Base-by-base conservation (phyloP, 2,888 invertebrate species). In the Blera fallax region DNA sequence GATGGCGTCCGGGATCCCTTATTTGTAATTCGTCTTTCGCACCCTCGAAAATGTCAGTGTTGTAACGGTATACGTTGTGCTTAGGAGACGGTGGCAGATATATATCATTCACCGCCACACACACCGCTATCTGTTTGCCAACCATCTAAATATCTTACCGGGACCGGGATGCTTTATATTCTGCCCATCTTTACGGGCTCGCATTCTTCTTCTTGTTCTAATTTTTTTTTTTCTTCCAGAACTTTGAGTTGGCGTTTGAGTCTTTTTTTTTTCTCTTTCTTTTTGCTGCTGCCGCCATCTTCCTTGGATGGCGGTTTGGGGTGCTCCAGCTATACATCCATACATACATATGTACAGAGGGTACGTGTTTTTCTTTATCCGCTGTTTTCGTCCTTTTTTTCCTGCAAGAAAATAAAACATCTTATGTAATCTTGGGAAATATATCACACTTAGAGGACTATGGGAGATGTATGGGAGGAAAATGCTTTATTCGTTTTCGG, bases 401-500 rank as follows among this genome's bases (percentile, higher is more conserved):
- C 62, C 60, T 56, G 73, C 62, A 85, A 76, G 80, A 85, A 90
- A 89, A 89, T 90, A 90, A 90, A 90, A 89, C 90, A 91, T 90
- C 90, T 91, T 91, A 91, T 90, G 90, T 92, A 92, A 92, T 92
- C 92, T 91, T 89, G 89, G 89, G 90, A 91, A 91, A 92, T 92
- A 91, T 92, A 92, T 92, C 92, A 92, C 92, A 92, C 92, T 92
- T 92, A 92, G 89, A 90, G 89, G 88, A 87, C 87, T 87, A 88
- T 65, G 76, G 78, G 80, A 82, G 87, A 87, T 87, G 89, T 69
- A 88, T 88, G 87, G 81, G 87, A 81, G 81, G 91, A 90, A 92
- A 92, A 91, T 91, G 91, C 91, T 91, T 91, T 91, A 91, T 91
- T 90, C 91, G 90, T 91, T 91, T 89, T 90, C 90, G 90, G 89